Conservation (phyloP, 2,113 vertebrate species). For the Hydropotes inermis region DNA sequence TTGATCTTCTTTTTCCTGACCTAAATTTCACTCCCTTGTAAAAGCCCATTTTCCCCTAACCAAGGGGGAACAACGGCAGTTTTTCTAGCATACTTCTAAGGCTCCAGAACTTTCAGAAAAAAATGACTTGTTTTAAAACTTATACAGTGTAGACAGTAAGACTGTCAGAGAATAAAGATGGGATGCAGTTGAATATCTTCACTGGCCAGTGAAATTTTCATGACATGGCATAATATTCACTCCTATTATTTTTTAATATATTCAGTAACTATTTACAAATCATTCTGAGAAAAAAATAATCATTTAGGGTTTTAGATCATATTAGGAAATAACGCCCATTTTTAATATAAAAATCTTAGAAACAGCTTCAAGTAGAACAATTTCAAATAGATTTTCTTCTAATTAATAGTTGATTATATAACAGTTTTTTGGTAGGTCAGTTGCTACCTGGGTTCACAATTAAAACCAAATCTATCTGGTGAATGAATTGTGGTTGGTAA, state of each 20-base stretch:
- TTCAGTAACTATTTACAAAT: conserved; percentile 78
- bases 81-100: conserved; percentile 8
- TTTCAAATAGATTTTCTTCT: conserved; percentile 77
- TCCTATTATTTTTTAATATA: conserved; percentile 69
- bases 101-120: conserved; percentile 43
- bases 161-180: conserved; percentile 72
- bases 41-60: background rate
- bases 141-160: conserved; percentile 72
- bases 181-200: conserved; percentile 53
- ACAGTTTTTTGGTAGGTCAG: conserved; percentile 72
- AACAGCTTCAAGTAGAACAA: conserved; percentile 78
- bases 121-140: conserved; percentile 69
- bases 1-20: conserved; percentile 6
- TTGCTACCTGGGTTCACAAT: conserved; percentile 73
- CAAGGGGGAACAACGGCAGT: background rate
- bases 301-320: conserved; percentile 75
- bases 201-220: conserved; percentile 52
- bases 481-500: conserved; percentile 57
- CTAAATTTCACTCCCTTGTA: background rate
- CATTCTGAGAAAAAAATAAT: conserved; percentile 81
- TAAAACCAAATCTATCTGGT: conserved; percentile 68
- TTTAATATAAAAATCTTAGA: conserved; percentile 81
- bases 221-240: conserved; percentile 66
- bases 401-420: conserved; percentile 65
- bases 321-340: conserved; percentile 73